phyloP scores from a whole-genome alignment of 1,140 invertebrate species.

The Subanguina moxae region DNA sequence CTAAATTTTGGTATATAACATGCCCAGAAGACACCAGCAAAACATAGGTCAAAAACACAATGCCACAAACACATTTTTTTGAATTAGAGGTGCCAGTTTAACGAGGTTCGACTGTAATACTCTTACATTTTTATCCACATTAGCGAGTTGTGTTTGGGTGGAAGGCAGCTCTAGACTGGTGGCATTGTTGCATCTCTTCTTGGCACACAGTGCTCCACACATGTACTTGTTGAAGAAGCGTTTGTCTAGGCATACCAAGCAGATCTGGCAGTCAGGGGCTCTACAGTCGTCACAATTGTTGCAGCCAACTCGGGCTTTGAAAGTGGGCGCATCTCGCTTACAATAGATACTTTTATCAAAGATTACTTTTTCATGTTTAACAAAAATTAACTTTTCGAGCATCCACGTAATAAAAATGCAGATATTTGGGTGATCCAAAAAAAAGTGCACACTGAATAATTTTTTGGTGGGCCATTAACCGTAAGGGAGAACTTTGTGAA shows the following conservation, averaged over 20 bases:
- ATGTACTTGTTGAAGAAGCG: slow-evolving; percentile 59
- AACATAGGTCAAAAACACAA: no score
- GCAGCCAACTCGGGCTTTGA: slow-evolving; percentile 56
- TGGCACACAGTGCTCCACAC: slow-evolving; percentile 56
- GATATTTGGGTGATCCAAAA: no score
- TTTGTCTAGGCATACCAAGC: slow-evolving; percentile 57
- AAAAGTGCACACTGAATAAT: no score
- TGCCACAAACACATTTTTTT: no score
- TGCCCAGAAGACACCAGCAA: no score
- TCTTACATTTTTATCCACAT: slow-evolving; percentile 25
- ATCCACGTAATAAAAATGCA: no score
- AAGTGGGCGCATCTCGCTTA: slow-evolving; percentile 56
- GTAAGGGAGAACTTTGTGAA: no score
- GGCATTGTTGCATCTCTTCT: slow-evolving; percentile 58
- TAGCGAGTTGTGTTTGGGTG: background rate
- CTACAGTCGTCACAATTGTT: slow-evolving; percentile 57
- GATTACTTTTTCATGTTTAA: no score
- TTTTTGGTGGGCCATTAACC: no score
- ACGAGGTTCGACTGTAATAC: background rate
- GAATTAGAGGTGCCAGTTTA: no score
- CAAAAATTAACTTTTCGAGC: no score
- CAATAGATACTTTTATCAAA: background rate
- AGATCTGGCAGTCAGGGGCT: slow-evolving; percentile 53
- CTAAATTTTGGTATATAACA: no score
- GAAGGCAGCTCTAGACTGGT: slow-evolving; percentile 47